A percentile compares a stretch with the other conserved stretches of the same genome.
phyloP scores from a whole-genome alignment of 2,888 invertebrate species.

The Tanypteryx hageni region DNA sequence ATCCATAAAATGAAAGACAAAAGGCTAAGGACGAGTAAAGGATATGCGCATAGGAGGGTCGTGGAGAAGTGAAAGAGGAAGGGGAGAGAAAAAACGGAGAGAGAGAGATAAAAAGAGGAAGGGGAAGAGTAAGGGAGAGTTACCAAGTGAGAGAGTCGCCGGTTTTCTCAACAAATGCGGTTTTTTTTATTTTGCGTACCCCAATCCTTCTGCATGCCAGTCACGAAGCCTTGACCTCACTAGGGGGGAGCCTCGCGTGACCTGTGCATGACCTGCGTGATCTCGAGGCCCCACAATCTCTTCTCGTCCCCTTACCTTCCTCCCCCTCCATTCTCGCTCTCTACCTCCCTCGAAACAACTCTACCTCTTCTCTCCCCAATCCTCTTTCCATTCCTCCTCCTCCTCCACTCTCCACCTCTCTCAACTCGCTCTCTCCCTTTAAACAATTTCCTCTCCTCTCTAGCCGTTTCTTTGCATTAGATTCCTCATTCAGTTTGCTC shows the following conservation, averaged over 20 bases:
- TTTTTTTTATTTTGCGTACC: neutral
- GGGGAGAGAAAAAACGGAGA: neutral
- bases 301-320: neutral
- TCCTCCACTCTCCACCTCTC: neutral
- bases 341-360: neutral
- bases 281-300: neutral
- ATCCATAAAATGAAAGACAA: too few relatives aligned
- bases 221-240: slow-evolving; percentile 43
- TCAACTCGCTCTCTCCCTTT: neutral
- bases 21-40: too few relatives aligned
- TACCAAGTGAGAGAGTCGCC: neutral
- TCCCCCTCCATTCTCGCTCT: neutral
- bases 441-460: neutral
- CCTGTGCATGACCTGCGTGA: slow-evolving; percentile 35
- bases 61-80: neutral
- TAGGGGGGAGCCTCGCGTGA: neutral
- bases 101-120: neutral
- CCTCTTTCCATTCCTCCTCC: neutral
- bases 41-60: neutral
- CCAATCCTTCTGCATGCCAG: slow-evolving; percentile 1
- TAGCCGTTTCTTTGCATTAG: too few relatives aligned
- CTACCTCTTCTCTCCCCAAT: neutral
- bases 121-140: neutral
- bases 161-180: too few relatives aligned
- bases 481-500: neutral